Base-by-base conservation (phyloP, 2,888 invertebrate species). In the Tetragnatha montana region DNA sequence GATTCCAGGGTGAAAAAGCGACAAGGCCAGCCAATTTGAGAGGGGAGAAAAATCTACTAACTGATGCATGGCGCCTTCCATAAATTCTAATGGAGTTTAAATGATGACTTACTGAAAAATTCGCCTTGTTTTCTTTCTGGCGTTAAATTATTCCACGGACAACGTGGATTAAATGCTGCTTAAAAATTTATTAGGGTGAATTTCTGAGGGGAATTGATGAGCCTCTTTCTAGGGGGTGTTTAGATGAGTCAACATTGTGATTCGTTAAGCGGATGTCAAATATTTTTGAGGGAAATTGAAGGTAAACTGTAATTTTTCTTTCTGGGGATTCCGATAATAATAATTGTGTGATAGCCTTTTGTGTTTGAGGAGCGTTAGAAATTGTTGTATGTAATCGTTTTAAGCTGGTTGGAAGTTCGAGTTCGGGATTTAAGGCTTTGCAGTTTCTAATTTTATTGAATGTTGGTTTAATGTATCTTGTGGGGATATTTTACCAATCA, bases 1-100 rank as follows among this genome's bases (percentile, higher is more conserved):
- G 82, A 82, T 74, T 82, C 82, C 50, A 51, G 49, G 10, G 35
- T 82, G 60, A 82, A 82, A 74, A 82, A 82, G 74, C 12, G 51
- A 47, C n/a, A 35, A 14, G 60, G 22, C 17, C 22, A 22, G 60
- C 22, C 60, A n/a, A 69, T 69, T 80, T 70, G 69, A 35, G 8
- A 68, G 47, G 12, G 80, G 69, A 70, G 50, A 70, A 73, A 17
- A 19, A 22, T 70, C 21, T 21, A 17, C 73, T 51, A 17, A 17
- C 22, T 82, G 60, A 74, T 35, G 60, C 51, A 51, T 74, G 51
- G n/a, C 50, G 17, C 14, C 8, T 14, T 60, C 51, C 22, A 22
- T 78, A 78, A 60, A 22, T 60, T 22, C 51, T 78, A 78, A 78
- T 78, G 78, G 22, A 78, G 78, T 78, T 78, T 60, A 78, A 78